Evolutionary conservation across 1,140 invertebrate species (phyloP).

Genomic region (Neodiprion virginianus): DNA sequence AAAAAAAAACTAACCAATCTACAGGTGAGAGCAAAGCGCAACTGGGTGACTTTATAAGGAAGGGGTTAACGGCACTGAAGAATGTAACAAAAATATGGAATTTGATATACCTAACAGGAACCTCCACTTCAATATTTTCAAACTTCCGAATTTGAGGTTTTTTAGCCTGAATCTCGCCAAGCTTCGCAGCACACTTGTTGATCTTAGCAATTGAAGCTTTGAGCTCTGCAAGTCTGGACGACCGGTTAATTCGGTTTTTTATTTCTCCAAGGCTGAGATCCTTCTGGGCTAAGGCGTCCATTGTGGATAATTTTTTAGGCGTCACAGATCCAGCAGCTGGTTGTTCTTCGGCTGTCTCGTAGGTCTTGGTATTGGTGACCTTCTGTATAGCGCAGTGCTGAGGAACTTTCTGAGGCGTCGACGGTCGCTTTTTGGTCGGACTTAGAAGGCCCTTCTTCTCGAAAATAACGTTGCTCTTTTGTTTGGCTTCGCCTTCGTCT

Average conservation of each 20-base stretch:
- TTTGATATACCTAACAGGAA: constrained; percentile 69
- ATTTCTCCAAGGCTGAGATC: constrained; percentile 72
- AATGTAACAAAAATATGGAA: constrained; percentile 1
- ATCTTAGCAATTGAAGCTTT: constrained; percentile 69
- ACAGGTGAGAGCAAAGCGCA: no score
- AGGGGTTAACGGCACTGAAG: constrained; percentile 4
- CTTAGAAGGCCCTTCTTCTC: constrained; percentile 53
- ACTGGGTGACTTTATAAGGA: no score
- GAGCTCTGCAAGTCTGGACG: constrained; percentile 71
- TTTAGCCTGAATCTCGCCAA: constrained; percentile 56
- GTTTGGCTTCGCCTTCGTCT: constrained; percentile 23
- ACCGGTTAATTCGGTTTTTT: constrained; percentile 68
- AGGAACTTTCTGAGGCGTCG: constrained; percentile 33
- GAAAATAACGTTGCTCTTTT: constrained; percentile 48
- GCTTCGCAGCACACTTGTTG: constrained; percentile 59
- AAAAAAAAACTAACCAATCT: no score
- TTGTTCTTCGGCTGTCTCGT: constrained; percentile 20
- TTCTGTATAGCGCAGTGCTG: background rate
- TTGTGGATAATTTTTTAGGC: constrained; percentile 52
- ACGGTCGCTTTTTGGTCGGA: constrained; percentile 46
- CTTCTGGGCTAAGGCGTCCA: constrained; percentile 58
- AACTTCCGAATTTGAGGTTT: constrained; percentile 71
- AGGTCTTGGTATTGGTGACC: background rate
- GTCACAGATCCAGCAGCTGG: constrained; percentile 37
- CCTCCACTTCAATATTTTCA: constrained; percentile 75